Evolutionary conservation across 2,113 vertebrate species (phyloP).

Genomic region (Calyptommatus sinebrachiatus): DNA sequence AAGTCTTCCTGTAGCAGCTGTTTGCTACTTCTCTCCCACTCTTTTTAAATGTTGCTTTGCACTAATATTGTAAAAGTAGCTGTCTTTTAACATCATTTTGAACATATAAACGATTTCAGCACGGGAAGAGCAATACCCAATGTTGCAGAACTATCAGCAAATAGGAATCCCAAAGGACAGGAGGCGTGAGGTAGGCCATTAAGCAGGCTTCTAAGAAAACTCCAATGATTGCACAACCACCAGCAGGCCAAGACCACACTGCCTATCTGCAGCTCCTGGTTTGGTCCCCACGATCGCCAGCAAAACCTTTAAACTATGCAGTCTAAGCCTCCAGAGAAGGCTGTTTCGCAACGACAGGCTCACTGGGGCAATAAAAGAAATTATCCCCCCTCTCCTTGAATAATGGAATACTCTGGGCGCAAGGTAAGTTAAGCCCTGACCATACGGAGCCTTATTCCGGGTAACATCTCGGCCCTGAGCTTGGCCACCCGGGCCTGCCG

Average conservation of each 20-base stretch:
- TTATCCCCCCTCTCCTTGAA: neutral
- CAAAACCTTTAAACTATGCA: neutral
- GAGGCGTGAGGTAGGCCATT: neutral
- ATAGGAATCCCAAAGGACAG: neutral
- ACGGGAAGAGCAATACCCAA: neutral
- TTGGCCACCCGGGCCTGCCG: too few species aligned
- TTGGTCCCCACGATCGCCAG: neutral
- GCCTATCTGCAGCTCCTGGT: too few species aligned
- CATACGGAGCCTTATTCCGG: too few species aligned
- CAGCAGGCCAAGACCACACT: neutral
- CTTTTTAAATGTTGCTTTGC: constrained; percentile 4
- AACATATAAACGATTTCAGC: neutral
- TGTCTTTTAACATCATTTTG: too few species aligned
- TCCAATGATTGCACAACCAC: neutral
- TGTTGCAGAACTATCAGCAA: neutral
- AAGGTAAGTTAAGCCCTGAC: too few species aligned
- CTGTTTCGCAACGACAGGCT: neutral
- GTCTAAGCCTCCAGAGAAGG: too few species aligned
- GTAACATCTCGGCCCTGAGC: too few species aligned
- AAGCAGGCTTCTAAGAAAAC: neutral
- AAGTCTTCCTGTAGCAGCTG: neutral
- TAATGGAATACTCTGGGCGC: too few species aligned
- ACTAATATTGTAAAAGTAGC: neutral
- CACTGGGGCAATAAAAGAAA: neutral
- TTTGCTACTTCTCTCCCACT: neutral